A percentile compares a stretch with the other conserved stretches of the same genome.
Conservation (phyloP, 2,888 invertebrate species). For the Acrobasis consociella region DNA sequence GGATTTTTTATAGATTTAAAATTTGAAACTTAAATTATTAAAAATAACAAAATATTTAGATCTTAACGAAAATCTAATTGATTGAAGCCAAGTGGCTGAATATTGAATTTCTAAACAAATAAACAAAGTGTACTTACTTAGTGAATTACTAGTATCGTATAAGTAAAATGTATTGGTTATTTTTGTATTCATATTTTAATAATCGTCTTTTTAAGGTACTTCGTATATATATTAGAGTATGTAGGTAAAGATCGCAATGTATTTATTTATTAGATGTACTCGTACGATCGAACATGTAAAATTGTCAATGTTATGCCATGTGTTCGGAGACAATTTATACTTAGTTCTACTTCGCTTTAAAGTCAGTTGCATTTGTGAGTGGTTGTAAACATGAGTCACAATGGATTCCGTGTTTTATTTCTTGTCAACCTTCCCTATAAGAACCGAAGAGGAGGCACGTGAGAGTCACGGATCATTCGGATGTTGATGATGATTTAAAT, state of each 20-base stretch:
- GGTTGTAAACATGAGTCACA: conserved; percentile 81
- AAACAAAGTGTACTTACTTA: not conserved
- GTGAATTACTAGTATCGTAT: not conserved
- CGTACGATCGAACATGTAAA: conserved; percentile 47
- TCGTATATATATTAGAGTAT: conserved; percentile 22
- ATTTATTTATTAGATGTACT: conserved; percentile 50
- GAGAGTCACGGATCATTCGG: no score
- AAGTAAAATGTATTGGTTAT: conserved; percentile 4
- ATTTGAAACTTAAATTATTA: not conserved
- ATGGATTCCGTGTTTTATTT: conserved; percentile 62
- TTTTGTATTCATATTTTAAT: conserved; percentile 27
- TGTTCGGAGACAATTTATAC: conserved; percentile 66
- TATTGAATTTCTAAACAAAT: not conserved
- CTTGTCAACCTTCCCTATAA: conserved; percentile 18
- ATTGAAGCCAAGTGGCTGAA: not conserved
- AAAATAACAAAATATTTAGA: no score
- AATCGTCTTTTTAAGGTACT: conserved; percentile 26
- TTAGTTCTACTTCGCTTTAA: conserved; percentile 75
- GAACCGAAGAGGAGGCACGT: conserved; percentile 12
- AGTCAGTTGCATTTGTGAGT: conserved; percentile 78
- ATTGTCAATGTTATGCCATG: conserved; percentile 75
- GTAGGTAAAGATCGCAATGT: conserved; percentile 43
- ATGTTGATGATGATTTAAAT: no score
- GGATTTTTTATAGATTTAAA: not conserved
- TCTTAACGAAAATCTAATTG: not conserved